These are phyloP conservation scores for Lucifuga dentata DNA, from an alignment of 2,113 vertebrate genomes.

Conservation along the genomic window DNA sequence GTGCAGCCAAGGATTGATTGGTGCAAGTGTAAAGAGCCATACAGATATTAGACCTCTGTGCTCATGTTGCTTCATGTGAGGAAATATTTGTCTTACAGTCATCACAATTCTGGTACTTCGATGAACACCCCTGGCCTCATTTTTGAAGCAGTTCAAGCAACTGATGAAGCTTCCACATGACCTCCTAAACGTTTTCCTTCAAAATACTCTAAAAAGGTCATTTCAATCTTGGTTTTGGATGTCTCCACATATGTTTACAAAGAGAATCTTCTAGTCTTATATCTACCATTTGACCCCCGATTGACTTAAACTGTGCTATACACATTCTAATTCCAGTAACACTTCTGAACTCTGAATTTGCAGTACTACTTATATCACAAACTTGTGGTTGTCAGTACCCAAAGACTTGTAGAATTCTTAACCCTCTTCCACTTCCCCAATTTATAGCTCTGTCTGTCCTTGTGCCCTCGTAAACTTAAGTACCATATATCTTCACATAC, in stretches of 20 bases:
- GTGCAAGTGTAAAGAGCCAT: constrained; percentile 6
- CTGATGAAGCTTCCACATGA: neutral
- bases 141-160: too few relatives aligned
- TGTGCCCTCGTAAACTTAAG: too few relatives aligned
- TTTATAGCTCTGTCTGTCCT: too few relatives aligned
- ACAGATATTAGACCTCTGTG: neutral
- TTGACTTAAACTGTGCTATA: neutral
- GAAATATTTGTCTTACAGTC: neutral
- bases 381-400: constrained; percentile 46
- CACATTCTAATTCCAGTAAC: constrained; percentile 29
- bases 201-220: neutral
- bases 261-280: too few relatives aligned
- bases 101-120: neutral
- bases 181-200: too few relatives aligned
- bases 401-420: too few relatives aligned
- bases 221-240: neutral
- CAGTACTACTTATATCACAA: constrained; percentile 33
- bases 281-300: neutral
- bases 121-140: neutral
- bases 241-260: too few relatives aligned
- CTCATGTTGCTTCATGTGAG: neutral
- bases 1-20: constrained; percentile 30
- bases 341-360: neutral
- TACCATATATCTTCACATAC: too few relatives aligned
- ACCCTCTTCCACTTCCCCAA: too few relatives aligned